Percentiles rank a stretch among this genome's conserved stretches.
Conservation (phyloP, 2,797 vertebrate species). For the Bradypus variegatus region DNA sequence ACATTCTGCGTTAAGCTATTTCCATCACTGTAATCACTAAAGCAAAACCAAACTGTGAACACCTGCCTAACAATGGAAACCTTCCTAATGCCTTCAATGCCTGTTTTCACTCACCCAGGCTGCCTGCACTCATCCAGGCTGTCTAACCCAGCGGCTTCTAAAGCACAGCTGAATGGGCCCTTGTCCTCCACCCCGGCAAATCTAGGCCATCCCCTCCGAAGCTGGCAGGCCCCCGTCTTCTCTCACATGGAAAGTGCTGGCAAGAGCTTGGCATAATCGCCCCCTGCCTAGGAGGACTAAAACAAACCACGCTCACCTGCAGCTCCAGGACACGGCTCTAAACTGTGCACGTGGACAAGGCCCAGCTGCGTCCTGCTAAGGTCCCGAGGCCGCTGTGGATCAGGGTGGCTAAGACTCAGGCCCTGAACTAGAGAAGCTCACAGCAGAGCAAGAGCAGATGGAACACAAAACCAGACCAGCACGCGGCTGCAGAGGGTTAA, state of each 20-base stretch:
- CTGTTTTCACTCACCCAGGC: background rate
- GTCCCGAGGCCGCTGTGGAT: background rate
- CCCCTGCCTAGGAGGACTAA: background rate
- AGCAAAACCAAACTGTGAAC: background rate
- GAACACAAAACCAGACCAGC: background rate
- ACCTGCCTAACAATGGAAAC: background rate
- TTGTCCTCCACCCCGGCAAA: background rate
- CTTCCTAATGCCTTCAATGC: background rate
- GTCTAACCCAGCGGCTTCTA: background rate
- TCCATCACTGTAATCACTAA: background rate
- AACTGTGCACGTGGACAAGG: accelerated
- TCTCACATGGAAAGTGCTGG: background rate
- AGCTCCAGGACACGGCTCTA: background rate
- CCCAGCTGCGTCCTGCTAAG: background rate
- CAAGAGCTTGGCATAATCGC: background rate
- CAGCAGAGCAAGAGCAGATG: background rate
- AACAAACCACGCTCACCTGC: background rate
- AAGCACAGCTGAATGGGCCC: background rate
- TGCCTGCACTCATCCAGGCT: background rate
- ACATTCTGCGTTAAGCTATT: background rate
- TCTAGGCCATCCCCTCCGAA: background rate
- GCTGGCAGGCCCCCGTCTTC: background rate
- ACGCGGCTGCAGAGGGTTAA: background rate
- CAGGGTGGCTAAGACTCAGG: background rate
- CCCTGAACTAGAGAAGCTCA: background rate